A percentile compares a stretch with the other conserved stretches of the same genome.
These are phyloP conservation scores for Pholis gunnellus DNA, from an alignment of 2,113 vertebrate species.

Conservation along the genomic window DNA sequence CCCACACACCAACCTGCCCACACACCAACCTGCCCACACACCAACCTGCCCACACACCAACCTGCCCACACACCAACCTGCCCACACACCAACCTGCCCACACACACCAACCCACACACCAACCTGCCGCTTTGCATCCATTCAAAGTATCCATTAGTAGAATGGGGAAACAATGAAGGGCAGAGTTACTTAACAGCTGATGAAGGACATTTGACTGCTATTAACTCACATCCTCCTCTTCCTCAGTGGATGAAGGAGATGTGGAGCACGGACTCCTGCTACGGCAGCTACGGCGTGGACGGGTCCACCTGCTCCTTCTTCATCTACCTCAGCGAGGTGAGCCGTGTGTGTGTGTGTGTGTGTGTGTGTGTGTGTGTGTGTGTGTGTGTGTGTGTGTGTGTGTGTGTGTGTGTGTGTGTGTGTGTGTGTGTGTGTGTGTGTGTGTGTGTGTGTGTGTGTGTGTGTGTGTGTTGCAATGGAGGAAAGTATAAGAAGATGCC, in stretches of 20 bases:
- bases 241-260: constrained; percentile 99
- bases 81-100: not conserved
- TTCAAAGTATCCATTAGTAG: constrained; percentile 4
- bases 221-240: constrained; percentile 25
- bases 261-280: constrained; percentile 97
- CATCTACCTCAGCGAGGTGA: constrained; percentile 99
- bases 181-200: not conserved
- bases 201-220: not conserved
- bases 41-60: not conserved
- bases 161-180: not conserved
- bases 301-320: constrained; percentile 97
- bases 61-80: not conserved
- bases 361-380: not conserved
- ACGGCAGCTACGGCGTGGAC: constrained; percentile 93
- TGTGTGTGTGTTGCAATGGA: not conserved
- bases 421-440: not conserved
- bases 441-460: not conserved
- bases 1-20: not conserved
- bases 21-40: not conserved
- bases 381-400: not conserved
- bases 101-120: not conserved
- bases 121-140: too few relatives aligned
- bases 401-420: not conserved
- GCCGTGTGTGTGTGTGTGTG: constrained; percentile 44
- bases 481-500: not conserved